These are phyloP conservation scores for Emmelina monodactyla DNA, from an alignment of 2,888 invertebrate species.

Conservation along the genomic window DNA sequence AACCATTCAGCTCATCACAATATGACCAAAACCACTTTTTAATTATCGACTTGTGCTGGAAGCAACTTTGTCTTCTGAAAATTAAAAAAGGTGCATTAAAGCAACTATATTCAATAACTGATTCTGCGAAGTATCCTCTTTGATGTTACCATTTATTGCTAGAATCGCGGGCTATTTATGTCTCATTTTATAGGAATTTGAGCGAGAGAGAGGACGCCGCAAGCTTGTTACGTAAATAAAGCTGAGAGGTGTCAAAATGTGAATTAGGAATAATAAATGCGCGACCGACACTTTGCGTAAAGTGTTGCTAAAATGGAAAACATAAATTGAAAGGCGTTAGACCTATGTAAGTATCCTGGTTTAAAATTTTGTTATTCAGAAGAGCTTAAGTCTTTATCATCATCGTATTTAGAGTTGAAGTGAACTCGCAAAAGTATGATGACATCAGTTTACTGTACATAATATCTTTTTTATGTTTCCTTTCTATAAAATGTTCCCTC, in stretches of 20 bases:
- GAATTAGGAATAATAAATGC: constrained; percentile 33
- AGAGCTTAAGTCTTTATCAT: too few relatives aligned
- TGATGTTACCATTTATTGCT: constrained; percentile 45
- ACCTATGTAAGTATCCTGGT: too few relatives aligned
- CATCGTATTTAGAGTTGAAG: too few relatives aligned
- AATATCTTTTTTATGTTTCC: too few relatives aligned
- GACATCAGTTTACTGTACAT: too few relatives aligned
- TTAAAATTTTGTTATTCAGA: too few relatives aligned
- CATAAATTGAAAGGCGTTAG: constrained; percentile 1
- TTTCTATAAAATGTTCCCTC: too few relatives aligned
- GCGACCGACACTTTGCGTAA: constrained; percentile 32
- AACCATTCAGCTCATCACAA: constrained; percentile 57
- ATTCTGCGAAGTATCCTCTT: constrained; percentile 39
- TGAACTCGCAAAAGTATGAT: too few relatives aligned
- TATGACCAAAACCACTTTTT: too few relatives aligned
- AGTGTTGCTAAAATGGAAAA: constrained; percentile 31
- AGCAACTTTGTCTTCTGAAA: too few relatives aligned
- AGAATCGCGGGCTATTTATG: constrained; percentile 38
- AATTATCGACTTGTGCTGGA: too few relatives aligned
- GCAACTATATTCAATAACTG: constrained; percentile 30
- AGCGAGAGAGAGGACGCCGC: constrained; percentile 25
- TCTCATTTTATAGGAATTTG: constrained; percentile 42
- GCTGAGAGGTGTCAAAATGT: constrained; percentile 29
- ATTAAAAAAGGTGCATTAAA: constrained; percentile 12
- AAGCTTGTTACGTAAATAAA: constrained; percentile 34